Base-by-base conservation (phyloP, 2,888 invertebrate genomes). In the Drosophila rubida region DNA sequence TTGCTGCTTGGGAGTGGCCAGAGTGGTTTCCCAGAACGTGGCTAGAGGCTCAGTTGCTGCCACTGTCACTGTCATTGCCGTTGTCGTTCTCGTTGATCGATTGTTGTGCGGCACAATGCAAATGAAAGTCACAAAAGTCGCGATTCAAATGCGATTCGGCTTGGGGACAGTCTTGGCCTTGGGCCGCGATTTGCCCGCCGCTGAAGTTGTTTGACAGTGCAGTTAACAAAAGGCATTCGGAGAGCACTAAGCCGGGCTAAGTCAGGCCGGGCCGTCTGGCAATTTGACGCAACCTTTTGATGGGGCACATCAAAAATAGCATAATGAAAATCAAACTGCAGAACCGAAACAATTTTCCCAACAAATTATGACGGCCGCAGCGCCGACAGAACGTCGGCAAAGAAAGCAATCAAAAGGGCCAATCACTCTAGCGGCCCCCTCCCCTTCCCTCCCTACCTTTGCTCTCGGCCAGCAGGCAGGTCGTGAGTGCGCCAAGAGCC, bases 361-460 rank as follows among this genome's bases (percentile, higher is more conserved):
- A 69, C 75, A 75, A 78, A 69, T 75, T 74, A 69, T 76, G 78
- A 59, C 73, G 49, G 60, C 11, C 49, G 19, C 46, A 49, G 59
- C 44, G 35, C n/a, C n/a, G n/a, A n/a, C n/a, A 9, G 22, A 39
- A 25, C 25, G 25, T 25, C 25, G 25, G 53, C 39, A 71, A 73
- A 74, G 73, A 74, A 74, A 76, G 73, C 73, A 74, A 71, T 74
- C 77, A 74, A 66, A 76, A 76, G 72, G 74, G 72, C 74, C 74
- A 74, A 76, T 74, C 77, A 76, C 61, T 72, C 54, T 61, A n/a
- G n/a, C 61, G 58, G 41, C 61, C n/a, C n/a, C n/a, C n/a, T n/a
- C n/a, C n/a, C n/a, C n/a, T n/a, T n/a, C n/a, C n/a, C n/a, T n/a
- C n/a, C n/a, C n/a, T n/a, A n/a, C n/a, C n/a, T n/a, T n/a, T n/a